Conservation (phyloP, 2,888 invertebrate species). For the Tanytarsus gracilentus region DNA sequence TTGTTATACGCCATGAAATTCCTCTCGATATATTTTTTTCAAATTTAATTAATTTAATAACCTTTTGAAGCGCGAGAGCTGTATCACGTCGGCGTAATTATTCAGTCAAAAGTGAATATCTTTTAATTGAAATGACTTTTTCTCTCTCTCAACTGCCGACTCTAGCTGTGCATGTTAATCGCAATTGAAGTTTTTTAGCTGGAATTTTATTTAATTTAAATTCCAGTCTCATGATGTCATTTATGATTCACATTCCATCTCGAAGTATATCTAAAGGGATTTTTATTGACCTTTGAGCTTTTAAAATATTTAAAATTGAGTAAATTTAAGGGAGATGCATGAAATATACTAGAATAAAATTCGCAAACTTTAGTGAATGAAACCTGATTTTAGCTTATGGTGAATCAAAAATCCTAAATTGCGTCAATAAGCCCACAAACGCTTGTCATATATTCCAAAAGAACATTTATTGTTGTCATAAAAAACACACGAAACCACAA, state of each 20-base stretch:
- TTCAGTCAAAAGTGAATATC: slow-evolving; percentile 16
- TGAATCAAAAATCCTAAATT: slow-evolving; percentile 1
- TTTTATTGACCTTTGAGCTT: neutral
- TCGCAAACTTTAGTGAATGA: too few relatives aligned
- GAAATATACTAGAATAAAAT: too few relatives aligned
- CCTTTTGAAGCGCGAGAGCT: neutral
- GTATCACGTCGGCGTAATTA: slow-evolving; percentile 14
- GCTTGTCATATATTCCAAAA: neutral
- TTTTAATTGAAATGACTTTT: slow-evolving; percentile 24
- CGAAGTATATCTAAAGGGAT: too few relatives aligned
- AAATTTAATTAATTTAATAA: slow-evolving; percentile 23
- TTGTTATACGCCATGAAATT: neutral
- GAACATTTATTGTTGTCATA: neutral
- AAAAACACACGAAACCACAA: neutral
- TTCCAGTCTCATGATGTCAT: slow-evolving; percentile 3
- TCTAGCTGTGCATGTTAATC: neutral
- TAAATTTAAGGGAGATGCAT: neutral
- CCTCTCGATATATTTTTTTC: neutral
- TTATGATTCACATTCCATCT: neutral
- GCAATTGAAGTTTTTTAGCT: neutral
- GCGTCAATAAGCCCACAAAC: neutral
- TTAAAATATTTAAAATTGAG: neutral
- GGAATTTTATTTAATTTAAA: neutral
- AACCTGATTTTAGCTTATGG: too few relatives aligned
- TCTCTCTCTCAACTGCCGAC: neutral